Percentiles rank a stretch among this genome's conserved stretches.
Conservation (phyloP, 2,888 invertebrate species). For the Amphiduros pacificus region DNA sequence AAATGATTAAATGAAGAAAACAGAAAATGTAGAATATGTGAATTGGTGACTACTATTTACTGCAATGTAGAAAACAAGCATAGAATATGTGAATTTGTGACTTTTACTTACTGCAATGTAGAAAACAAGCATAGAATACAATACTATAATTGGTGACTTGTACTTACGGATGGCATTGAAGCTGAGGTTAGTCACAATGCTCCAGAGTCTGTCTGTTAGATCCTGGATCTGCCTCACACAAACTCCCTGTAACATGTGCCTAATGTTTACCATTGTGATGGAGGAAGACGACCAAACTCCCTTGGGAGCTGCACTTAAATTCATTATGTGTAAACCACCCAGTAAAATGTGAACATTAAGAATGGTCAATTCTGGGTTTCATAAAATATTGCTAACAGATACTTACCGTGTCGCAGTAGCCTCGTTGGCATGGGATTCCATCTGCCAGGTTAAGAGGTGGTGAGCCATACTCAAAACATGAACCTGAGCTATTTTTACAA, state of each 20-base stretch:
- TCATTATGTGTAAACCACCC: too few species aligned
- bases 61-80: too few species aligned
- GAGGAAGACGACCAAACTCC: too few species aligned
- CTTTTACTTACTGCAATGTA: background rate
- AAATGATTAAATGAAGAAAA: too few species aligned
- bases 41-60: background rate
- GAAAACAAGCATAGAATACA: background rate
- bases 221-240: conserved; percentile 3
- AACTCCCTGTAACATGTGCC: conserved; percentile 9
- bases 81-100: too few species aligned
- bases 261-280: too few species aligned
- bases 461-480: background rate
- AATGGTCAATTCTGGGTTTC: too few species aligned
- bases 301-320: too few species aligned
- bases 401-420: conserved; percentile 3
- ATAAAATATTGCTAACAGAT: background rate
- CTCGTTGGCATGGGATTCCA: conserved; percentile 12
- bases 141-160: background rate
- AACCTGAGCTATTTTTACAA: conserved; percentile 1
- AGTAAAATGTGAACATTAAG: too few species aligned
- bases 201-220: conserved; percentile 10
- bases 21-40: too few species aligned
- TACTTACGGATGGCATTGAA: conserved; percentile 4
- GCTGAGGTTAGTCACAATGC: conserved; percentile 6
- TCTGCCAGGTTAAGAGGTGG: background rate